Evolutionary conservation across 1,140 invertebrate genomes (phyloP), one percentile per base, ranked within the genome.

Genomic region (Pteromalus puparum): DNA sequence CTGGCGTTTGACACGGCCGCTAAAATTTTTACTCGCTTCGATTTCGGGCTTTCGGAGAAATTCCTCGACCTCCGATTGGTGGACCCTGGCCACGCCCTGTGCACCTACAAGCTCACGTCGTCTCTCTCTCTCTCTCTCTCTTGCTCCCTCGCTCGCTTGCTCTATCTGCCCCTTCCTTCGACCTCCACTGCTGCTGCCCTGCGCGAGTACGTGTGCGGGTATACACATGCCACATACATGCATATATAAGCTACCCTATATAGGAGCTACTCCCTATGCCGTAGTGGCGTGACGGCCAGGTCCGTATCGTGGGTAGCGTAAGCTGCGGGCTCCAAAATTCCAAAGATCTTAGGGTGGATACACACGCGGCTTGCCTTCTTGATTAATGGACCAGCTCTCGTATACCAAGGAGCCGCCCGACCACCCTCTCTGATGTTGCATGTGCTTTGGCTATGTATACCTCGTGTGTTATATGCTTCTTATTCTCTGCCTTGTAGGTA

Each of bases 1-100:
- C 86, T 87, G 88, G 86, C 89, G 89, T 91, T 91, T 90, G 89
- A 91, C 89, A 90, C 87, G 90, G 89, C 89, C 89, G 88, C 89
- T 90, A 90, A 91, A 92, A 91, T 91, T 91, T 91, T 91, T 91
- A 90, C 89, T 89, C 86, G 74, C 87, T 91, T 91, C 90, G 89
- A 91, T 90, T 91, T 91, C 70, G 90, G 88, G 85, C 88, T 89
- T 91, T 90, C 87, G 87, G 87, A 46, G 73, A 87, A 87, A 87
- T 88, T 89, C 84, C 86, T 84, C 85, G 89, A 83, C 84, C 85
- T 89, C 89, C 87, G 88, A 92, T 92, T 92, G 90, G 91, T 88
- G 89, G 89, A 90, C 88, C 87, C 81, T 90, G 89, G 88, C 91
- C 91, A 92, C 91, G 91, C 91, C 91, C 91, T 91, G 87, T 88